A percentile compares a stretch with the other conserved stretches of the same genome.
Conservation (phyloP, 2,888 invertebrate genomes). For the Lithophane leautieri region DNA sequence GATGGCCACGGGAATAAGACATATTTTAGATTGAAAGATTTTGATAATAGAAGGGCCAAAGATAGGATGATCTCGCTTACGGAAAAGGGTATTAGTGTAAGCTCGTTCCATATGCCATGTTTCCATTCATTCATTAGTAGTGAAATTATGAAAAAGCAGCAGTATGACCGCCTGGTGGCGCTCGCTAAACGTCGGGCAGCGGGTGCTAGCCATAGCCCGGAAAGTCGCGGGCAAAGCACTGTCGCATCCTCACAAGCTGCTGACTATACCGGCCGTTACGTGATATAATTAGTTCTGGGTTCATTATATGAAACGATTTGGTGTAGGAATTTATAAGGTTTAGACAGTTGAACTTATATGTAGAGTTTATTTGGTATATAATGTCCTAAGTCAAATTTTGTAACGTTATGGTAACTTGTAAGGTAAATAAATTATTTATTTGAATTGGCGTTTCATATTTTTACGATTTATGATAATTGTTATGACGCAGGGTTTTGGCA, state of each 20-base stretch:
- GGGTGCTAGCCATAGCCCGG: too few species aligned
- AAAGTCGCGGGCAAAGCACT: not conserved
- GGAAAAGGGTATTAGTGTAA: constrained; percentile 81
- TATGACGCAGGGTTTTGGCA: not conserved
- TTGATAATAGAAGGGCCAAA: constrained; percentile 75
- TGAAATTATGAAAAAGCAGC: constrained; percentile 78
- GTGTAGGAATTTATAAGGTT: constrained; percentile 72
- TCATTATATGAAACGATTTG: constrained; percentile 55
- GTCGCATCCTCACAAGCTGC: not conserved
- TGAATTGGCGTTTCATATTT: constrained; percentile 2
- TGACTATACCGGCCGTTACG: constrained; percentile 27
- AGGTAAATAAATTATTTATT: constrained; percentile 65
- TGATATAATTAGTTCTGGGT: constrained; percentile 43
- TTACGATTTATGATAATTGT: not conserved
- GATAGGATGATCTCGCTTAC: constrained; percentile 74
- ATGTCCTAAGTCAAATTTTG: constrained; percentile 81
- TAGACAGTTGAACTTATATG: constrained; percentile 64
- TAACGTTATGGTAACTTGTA: constrained; percentile 75
- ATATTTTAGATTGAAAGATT: constrained; percentile 77
- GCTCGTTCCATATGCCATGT: constrained; percentile 85
- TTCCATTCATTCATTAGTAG: constrained; percentile 82
- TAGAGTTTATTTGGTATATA: constrained; percentile 76
- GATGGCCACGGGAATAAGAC: constrained; percentile 79
- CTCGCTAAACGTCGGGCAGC: constrained; percentile 39
- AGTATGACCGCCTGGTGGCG: constrained; percentile 68